A percentile compares a stretch with the other conserved stretches of the same genome.
Conservation (phyloP, 2,797 vertebrate genomes). For the Tenualosa thibaudeaui region DNA sequence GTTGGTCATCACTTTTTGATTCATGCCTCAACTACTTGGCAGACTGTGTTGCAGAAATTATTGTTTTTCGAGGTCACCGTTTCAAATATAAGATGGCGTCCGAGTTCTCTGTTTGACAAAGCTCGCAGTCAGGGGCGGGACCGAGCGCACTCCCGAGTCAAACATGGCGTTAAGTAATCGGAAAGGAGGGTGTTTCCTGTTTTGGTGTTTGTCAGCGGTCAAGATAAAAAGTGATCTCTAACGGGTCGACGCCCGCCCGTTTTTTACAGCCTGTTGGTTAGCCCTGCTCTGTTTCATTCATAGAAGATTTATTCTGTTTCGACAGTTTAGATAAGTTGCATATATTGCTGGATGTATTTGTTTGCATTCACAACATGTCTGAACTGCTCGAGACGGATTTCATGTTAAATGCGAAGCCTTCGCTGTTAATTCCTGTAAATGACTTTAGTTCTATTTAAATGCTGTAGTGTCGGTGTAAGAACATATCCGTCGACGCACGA, state of each 20-base stretch:
- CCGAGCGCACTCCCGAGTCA: constrained; percentile 50
- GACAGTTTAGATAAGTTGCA: background rate
- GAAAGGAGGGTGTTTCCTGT: constrained; percentile 65
- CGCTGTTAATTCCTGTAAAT: background rate
- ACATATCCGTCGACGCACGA: background rate
- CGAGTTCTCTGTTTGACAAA: constrained; percentile 31
- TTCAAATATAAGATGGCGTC: constrained; percentile 70
- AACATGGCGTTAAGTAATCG: constrained; percentile 25
- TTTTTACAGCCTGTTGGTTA: background rate
- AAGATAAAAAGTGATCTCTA: background rate
- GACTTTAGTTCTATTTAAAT: background rate
- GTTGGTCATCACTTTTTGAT: background rate
- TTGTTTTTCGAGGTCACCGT: background rate
- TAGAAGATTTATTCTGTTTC: background rate
- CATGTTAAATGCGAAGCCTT: background rate
- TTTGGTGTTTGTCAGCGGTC: constrained; percentile 35
- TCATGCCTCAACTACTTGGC: background rate
- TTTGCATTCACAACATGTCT: background rate
- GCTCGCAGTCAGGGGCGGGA: constrained; percentile 57
- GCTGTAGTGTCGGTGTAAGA: background rate
- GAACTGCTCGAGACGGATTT: background rate
- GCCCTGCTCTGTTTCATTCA: background rate
- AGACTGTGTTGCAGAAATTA: constrained; percentile 29
- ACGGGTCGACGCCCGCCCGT: background rate
- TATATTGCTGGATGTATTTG: background rate